A percentile compares a stretch with the other conserved stretches of the same genome.
Conservation (phyloP, 92 coral and sea anemone species). For the Porites rus region DNA sequence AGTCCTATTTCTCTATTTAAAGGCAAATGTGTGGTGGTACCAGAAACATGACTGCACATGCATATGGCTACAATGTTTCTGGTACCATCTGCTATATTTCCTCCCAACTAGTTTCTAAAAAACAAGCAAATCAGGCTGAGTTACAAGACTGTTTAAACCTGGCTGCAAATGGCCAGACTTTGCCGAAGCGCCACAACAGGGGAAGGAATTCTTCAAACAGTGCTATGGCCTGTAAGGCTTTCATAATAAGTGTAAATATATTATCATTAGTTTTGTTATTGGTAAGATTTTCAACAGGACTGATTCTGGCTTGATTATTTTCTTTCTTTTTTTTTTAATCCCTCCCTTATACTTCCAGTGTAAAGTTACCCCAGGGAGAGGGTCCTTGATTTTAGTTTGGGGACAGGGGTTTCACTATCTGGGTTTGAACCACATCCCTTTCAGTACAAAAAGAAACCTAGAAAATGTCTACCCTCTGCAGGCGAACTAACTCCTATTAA, state of each 20-base stretch:
- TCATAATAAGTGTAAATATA: background rate
- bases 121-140: background rate
- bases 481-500: background rate
- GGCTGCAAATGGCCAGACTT: no score
- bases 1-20: constrained; percentile 66
- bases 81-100: no score
- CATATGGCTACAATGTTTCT: constrained; percentile 35
- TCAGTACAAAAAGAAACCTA: background rate
- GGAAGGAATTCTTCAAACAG: background rate
- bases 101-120: no score
- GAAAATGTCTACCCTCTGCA: background rate
- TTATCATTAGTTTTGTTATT: no score
- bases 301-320: background rate
- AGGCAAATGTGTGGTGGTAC: constrained; percentile 77
- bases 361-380: background rate
- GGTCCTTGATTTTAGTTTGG: background rate
- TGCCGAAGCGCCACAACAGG: background rate
- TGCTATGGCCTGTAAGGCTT: background rate
- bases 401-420: background rate
- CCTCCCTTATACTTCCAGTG: background rate
- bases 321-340: background rate
- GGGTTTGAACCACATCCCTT: no score
- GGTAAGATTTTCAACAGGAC: background rate
- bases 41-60: constrained; percentile 64
- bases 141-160: no score